These are phyloP conservation scores for Parapristionchus giblindavisi DNA, from an alignment of 2,888 invertebrate genomes.

Conservation along the genomic window DNA sequence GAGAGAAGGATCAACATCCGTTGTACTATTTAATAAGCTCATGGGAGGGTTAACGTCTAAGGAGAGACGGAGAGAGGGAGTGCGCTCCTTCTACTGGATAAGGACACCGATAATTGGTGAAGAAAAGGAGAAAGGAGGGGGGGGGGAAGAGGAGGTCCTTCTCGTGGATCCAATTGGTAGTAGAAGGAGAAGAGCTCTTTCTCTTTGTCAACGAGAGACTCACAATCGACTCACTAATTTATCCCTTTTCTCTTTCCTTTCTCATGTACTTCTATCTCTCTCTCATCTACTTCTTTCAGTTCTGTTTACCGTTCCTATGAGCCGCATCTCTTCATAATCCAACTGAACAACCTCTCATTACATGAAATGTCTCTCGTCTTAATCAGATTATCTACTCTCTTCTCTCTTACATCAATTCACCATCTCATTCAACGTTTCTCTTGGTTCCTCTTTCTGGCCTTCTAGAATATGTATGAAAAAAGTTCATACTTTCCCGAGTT, in stretches of 20 bases:
- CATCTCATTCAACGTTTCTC: constrained; percentile 1
- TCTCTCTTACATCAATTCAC: constrained; percentile 3
- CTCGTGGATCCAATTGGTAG: constrained; percentile 30
- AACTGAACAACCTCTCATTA: constrained; percentile 7
- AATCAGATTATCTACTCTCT: background rate
- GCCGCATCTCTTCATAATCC: background rate
- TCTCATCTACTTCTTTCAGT: constrained; percentile 6
- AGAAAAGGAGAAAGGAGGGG: background rate
- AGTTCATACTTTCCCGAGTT: constrained; percentile 11
- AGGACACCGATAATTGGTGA: constrained; percentile 37
- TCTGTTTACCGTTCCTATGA: constrained; percentile 14
- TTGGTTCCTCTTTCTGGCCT: constrained; percentile 4
- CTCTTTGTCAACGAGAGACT: background rate
- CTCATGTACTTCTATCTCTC: constrained; percentile 26
- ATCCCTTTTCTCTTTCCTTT: constrained; percentile 23
- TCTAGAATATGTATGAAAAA: constrained; percentile 29
- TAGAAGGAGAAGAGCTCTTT: constrained; percentile 4
- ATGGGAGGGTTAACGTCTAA: too few relatives aligned
- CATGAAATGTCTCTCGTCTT: background rate
- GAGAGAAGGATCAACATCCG: too few relatives aligned
- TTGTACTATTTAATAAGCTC: too few relatives aligned
- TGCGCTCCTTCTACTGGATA: constrained; percentile 19
- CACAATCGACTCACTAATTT: constrained; percentile 11
- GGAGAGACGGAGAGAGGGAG: background rate
- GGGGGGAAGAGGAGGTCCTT: constrained; percentile 4